Base-by-base conservation (phyloP, 2,888 invertebrate genomes). In the Cryptocephalus moraei region DNA sequence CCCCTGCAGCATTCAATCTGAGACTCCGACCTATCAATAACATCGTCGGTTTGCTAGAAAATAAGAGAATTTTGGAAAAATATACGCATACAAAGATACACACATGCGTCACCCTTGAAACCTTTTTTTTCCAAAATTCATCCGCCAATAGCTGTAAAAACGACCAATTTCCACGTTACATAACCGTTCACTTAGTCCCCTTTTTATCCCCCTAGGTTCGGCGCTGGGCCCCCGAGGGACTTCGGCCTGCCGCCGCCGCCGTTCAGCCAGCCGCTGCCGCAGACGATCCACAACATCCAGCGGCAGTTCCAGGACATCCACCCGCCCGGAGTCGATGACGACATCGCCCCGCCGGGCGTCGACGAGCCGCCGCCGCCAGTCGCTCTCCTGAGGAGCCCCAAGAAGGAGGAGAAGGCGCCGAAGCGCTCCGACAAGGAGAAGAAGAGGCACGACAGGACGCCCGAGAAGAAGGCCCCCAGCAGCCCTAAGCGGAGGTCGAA, bases 301-400 rank as follows among this genome's bases (percentile, higher is more conserved):
- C 46, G 56, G 45, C 58, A 49, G 48, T 60, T 46, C 56, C 56
- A 55, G 33, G 57, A 60, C 40, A 53, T 61, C 39, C 52, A 55
- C 38, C 60, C 64, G 3, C 58, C 61, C 9, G 57, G 64, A 32
- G 59, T 63, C 41, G 65, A 74, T 45, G 79, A 78, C 58, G 79
- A 79, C 56, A 76, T 79, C 39, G 73, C 75, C 48, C 79, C 79
- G 11, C 80, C 80, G 8, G 80, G 79, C 10, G 79, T 81, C 1
- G 76, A 77, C 49, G 79, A 81, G 60, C 79, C 80, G 8, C 75
- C 79, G 78, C 13, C 80, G 79, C 36, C 81, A 80, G 22, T 77
- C 78, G 61, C 50, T 34, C 47, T 49, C 9, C 47, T 51, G n/a
- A 54, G 54, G 33, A 53, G 50, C 10, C 48, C 51, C 8, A 55